These are phyloP conservation scores for Triops cancriformis DNA, from an alignment of 1,140 invertebrate species.

Conservation along the genomic window DNA sequence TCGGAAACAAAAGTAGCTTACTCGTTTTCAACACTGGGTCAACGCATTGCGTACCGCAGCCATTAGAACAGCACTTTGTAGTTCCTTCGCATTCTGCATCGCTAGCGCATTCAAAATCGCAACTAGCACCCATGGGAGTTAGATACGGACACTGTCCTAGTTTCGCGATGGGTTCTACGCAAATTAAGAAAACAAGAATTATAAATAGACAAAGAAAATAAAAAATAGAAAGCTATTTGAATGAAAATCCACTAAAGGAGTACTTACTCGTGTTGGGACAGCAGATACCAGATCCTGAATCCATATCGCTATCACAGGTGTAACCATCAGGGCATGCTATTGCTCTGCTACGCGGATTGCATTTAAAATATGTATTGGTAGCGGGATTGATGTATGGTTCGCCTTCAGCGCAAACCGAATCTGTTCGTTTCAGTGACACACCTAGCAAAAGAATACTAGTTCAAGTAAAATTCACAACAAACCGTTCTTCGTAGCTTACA, in stretches of 20 bases:
- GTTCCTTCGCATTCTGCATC: conserved; percentile 62
- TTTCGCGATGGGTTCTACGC: conserved; percentile 42
- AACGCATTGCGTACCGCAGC: conserved; percentile 71
- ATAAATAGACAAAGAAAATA: not conserved
- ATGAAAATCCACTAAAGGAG: not conserved
- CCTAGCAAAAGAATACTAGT: not conserved
- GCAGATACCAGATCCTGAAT: conserved; percentile 26
- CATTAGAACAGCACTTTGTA: conserved; percentile 71
- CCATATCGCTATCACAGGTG: conserved; percentile 22
- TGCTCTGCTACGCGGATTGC: conserved; percentile 31
- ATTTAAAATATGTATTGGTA: conserved; percentile 31
- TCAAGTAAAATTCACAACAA: not conserved
- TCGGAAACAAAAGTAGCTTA: conserved; percentile 25
- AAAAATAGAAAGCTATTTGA: not conserved
- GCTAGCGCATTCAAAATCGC: conserved; percentile 63
- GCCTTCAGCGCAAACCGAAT: conserved; percentile 30
- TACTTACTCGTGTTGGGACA: conserved; percentile 25
- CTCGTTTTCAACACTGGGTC: conserved; percentile 57
- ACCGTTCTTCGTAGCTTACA: conserved; percentile 44
- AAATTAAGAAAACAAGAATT: not conserved
- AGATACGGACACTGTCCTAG: conserved; percentile 71
- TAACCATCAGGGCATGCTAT: conserved; percentile 25
- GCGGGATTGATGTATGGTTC: conserved; percentile 29
- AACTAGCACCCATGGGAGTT: conserved; percentile 54
- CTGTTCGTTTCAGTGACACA: not conserved